phyloP scores from a whole-genome alignment of 2,888 invertebrate genomes.

The Agelastica alni region DNA sequence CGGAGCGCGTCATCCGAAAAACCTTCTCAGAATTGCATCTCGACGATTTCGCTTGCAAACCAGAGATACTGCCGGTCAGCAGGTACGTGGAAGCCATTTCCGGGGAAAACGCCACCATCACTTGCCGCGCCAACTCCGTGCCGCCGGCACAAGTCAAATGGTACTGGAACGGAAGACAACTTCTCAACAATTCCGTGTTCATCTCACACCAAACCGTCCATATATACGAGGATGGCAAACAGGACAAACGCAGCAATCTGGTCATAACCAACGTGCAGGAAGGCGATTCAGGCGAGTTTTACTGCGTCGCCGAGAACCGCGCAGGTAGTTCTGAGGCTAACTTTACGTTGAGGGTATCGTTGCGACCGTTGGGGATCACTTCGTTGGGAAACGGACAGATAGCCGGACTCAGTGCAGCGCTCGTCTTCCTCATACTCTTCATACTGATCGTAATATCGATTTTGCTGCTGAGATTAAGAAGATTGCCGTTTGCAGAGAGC shows the following conservation, averaged over 20 bases:
- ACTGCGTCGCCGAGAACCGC: conserved; percentile 87
- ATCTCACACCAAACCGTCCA: conserved; percentile 77
- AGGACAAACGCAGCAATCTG: conserved; percentile 76
- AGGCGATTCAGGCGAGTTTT: conserved; percentile 81
- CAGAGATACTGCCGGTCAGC: conserved; percentile 75
- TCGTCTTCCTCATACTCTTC: conserved; percentile 76
- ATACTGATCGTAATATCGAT: conserved; percentile 75
- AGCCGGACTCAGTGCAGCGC: conserved; percentile 80
- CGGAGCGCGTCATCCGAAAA: conserved; percentile 70
- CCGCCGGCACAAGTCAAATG: conserved; percentile 82
- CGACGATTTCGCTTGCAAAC: conserved; percentile 86
- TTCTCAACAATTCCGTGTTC: conserved; percentile 78
- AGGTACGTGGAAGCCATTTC: conserved; percentile 78
- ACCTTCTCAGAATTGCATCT: conserved; percentile 76
- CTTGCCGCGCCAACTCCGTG: conserved; percentile 79
- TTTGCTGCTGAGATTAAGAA: conserved; percentile 72
- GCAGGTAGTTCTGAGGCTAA: conserved; percentile 88
- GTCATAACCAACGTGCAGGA: conserved; percentile 83
- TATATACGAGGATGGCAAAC: conserved; percentile 76
- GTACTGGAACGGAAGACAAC: conserved; percentile 82
- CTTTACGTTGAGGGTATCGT: conserved; percentile 82
- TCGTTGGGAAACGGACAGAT: conserved; percentile 84
- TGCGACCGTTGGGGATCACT: conserved; percentile 78
- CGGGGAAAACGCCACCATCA: conserved; percentile 84
- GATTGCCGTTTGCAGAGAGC: conserved; percentile 74